phyloP scores from a whole-genome alignment of 2,113 vertebrate genomes.

The Panthera tigris region DNA sequence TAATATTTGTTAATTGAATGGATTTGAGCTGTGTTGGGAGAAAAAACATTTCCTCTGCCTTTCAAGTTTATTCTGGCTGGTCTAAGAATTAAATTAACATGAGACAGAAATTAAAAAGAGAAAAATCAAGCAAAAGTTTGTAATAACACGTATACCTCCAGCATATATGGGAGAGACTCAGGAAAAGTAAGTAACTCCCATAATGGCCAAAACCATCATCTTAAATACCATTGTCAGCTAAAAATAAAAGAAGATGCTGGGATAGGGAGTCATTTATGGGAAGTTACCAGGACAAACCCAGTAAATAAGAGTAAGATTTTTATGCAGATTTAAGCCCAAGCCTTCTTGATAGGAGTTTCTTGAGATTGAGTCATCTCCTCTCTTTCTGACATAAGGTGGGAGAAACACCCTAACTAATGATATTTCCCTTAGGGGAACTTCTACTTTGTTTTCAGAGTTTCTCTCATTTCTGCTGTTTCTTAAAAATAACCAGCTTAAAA shows the following conservation, averaged over 20 bases:
- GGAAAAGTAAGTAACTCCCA: not conserved
- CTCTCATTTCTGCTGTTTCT: not conserved
- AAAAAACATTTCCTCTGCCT: not conserved
- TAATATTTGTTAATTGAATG: not conserved
- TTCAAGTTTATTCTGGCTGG: not conserved
- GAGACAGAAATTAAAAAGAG: not conserved
- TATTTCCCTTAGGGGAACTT: not conserved
- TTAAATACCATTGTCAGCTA: not conserved
- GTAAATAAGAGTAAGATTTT: not conserved
- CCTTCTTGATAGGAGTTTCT: not conserved
- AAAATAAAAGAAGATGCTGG: not conserved
- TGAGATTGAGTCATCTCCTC: not conserved
- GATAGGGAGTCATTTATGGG: not conserved
- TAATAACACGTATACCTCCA: not conserved
- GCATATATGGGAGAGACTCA: not conserved
- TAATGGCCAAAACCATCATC: not conserved
- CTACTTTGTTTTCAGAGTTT: not conserved
- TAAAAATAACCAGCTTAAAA: not conserved
- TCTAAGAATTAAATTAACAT: not conserved
- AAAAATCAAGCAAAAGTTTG: not conserved
- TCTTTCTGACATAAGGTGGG: not conserved
- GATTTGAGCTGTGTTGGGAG: not conserved
- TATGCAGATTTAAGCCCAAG: not conserved
- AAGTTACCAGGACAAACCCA: not conserved
- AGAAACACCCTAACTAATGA: not conserved